Evolutionary conservation across 2,888 invertebrate species (phyloP).

Genomic region (Xylota segnis): DNA sequence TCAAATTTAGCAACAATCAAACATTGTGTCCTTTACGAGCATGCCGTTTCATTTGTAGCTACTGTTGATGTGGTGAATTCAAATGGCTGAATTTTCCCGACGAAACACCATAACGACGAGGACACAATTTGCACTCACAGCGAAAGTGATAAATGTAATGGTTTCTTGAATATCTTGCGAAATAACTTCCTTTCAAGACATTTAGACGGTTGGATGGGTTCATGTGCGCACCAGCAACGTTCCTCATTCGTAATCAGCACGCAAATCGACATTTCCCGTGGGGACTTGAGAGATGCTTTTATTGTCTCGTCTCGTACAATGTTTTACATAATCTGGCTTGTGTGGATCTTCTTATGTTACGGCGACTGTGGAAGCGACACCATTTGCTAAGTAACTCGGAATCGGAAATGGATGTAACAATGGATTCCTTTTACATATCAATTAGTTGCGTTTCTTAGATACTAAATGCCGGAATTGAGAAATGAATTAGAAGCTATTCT

Average conservation of each 20-base stretch:
- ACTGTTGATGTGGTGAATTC: slow-evolving; percentile 39
- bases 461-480: background rate
- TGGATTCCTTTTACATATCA: slow-evolving; percentile 16
- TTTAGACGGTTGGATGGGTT: background rate
- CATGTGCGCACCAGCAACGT: background rate
- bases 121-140: slow-evolving; percentile 23
- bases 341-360: slow-evolving; percentile 12
- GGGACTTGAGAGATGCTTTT: slow-evolving; percentile 42
- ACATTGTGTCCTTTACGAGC: background rate
- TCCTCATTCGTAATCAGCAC: slow-evolving; percentile 47
- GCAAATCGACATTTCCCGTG: slow-evolving; percentile 41
- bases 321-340: slow-evolving; percentile 53
- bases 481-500: background rate
- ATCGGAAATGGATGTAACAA: slow-evolving; percentile 34
- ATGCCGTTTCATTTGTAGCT: background rate
- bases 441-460: background rate
- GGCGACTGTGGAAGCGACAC: slow-evolving; percentile 31
- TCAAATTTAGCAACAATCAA: slow-evolving; percentile 18
- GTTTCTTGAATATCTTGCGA: slow-evolving; percentile 37
- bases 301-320: slow-evolving; percentile 56
- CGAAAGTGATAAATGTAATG: slow-evolving; percentile 50
- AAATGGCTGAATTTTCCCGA: slow-evolving; percentile 34
- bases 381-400: slow-evolving; percentile 28
- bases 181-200: slow-evolving; percentile 28
- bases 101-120: slow-evolving; percentile 2